These are phyloP conservation scores for Amphimedon queenslandica DNA, from an alignment of 37 sponge, comb jelly and placozoan genomes.

Conservation along the genomic window DNA sequence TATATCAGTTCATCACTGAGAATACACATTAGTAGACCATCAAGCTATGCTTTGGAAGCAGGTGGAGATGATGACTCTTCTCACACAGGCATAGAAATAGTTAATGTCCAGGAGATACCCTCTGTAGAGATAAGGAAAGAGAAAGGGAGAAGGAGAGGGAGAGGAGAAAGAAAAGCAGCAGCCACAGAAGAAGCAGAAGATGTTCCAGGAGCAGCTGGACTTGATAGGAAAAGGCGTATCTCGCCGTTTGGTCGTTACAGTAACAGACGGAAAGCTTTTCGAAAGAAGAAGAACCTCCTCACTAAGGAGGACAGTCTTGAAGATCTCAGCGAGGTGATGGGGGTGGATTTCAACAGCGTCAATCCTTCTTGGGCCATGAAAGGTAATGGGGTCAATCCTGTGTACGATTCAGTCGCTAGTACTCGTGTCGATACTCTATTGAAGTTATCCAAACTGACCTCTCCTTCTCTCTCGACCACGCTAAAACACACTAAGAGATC, in stretches of 20 bases:
- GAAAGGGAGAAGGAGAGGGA: too few relatives aligned
- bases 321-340: constrained; percentile 23
- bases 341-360: constrained; percentile 7
- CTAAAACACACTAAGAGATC: too few relatives aligned
- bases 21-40: too few relatives aligned
- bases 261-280: background rate
- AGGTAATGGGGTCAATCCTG: constrained; percentile 32
- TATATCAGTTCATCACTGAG: too few relatives aligned
- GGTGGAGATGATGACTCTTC: too few relatives aligned
- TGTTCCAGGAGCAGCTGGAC: background rate
- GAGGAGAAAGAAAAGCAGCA: background rate
- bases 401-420: constrained; percentile 38
- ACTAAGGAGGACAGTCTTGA: background rate
- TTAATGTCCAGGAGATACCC: too few relatives aligned
- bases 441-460: constrained; percentile 33
- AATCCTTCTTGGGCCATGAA: constrained; percentile 17
- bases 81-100: too few relatives aligned
- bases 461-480: constrained; percentile 8
- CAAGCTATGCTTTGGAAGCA: too few relatives aligned
- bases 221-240: background rate
- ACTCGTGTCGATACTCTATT: constrained; percentile 19
- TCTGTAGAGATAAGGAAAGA: too few relatives aligned
- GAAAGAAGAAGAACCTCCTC: background rate
- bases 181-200: background rate
- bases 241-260: background rate